Conservation (phyloP, 2,888 invertebrate species). For the Drosophila flavopinicola region DNA sequence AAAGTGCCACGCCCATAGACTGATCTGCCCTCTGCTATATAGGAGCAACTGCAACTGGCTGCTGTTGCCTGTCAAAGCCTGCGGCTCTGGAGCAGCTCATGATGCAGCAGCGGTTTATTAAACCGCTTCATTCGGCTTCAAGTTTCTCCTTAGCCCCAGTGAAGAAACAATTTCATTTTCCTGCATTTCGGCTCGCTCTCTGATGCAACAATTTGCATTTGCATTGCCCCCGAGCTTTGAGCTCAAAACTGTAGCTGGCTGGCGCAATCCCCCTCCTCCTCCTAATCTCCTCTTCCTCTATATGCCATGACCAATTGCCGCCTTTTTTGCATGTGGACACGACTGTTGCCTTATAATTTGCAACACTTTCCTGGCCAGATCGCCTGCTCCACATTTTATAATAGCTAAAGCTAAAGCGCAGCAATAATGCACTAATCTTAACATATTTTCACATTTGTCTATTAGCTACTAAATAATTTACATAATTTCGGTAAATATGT, state of each 20-base stretch:
- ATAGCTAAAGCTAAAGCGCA: no score
- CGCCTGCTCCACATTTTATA: slow-evolving; percentile 59
- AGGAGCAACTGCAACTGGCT: slow-evolving; percentile 18
- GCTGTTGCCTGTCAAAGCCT: slow-evolving; percentile 52
- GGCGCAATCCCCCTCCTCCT: neutral
- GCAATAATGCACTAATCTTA: no score
- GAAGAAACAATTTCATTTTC: slow-evolving; percentile 74
- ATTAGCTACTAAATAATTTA: no score
- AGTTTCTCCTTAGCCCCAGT: slow-evolving; percentile 58
- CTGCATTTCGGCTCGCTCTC: slow-evolving; percentile 51
- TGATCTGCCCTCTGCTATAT: no score
- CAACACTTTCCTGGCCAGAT: slow-evolving; percentile 64
- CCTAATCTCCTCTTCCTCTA: neutral
- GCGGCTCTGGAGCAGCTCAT: slow-evolving; percentile 74
- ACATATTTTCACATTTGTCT: no score
- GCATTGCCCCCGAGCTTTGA: slow-evolving; percentile 36
- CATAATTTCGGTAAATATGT: no score
- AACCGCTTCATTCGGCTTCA: slow-evolving; percentile 66
- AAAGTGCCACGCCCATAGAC: no score
- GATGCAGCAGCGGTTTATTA: slow-evolving; percentile 52
- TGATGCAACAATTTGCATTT: slow-evolving; percentile 78
- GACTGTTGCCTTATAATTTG: slow-evolving; percentile 66
- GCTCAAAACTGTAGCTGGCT: slow-evolving; percentile 6
- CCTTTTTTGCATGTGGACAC: slow-evolving; percentile 47
- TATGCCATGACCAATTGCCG: slow-evolving; percentile 50